phyloP scores from a whole-genome alignment of 2,888 invertebrate genomes.

The Homarus gammarus region DNA sequence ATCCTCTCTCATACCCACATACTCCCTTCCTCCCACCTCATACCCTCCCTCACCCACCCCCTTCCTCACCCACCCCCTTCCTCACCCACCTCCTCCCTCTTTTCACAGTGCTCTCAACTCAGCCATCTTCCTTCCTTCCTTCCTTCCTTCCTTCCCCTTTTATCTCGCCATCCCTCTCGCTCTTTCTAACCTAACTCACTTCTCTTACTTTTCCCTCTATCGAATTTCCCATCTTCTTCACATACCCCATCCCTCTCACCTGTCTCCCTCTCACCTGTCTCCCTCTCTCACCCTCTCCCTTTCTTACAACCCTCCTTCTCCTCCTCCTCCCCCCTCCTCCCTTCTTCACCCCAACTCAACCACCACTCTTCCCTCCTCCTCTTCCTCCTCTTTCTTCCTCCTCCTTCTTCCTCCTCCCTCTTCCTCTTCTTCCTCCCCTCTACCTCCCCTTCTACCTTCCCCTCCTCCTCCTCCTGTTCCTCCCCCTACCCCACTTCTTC shows the following conservation, averaged over 20 bases:
- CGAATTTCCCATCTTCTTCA: too few relatives aligned
- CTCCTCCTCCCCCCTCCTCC: background rate
- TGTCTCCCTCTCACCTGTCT: too few relatives aligned
- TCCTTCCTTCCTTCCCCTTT: background rate
- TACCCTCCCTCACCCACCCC: background rate
- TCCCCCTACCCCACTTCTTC: background rate
- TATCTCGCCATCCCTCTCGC: too few relatives aligned
- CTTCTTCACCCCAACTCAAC: background rate
- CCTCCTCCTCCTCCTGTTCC: too few relatives aligned
- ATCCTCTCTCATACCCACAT: too few relatives aligned
- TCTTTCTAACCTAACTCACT: background rate
- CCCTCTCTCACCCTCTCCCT: background rate
- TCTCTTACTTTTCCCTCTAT: too few relatives aligned
- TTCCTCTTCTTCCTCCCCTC: background rate
- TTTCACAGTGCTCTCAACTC: background rate
- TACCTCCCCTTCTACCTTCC: too few relatives aligned
- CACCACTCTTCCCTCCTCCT: slow-evolving; percentile 8
- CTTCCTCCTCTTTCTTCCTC: too few relatives aligned
- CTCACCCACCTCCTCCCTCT: background rate
- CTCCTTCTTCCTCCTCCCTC: background rate
- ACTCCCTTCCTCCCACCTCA: background rate
- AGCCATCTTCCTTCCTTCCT: slow-evolving; percentile 5
- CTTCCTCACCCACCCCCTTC: background rate
- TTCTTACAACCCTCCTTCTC: background rate
- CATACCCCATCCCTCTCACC: too few relatives aligned